phyloP scores from a whole-genome alignment of 2,888 invertebrate species.

The Patella ulyssiponensis region DNA sequence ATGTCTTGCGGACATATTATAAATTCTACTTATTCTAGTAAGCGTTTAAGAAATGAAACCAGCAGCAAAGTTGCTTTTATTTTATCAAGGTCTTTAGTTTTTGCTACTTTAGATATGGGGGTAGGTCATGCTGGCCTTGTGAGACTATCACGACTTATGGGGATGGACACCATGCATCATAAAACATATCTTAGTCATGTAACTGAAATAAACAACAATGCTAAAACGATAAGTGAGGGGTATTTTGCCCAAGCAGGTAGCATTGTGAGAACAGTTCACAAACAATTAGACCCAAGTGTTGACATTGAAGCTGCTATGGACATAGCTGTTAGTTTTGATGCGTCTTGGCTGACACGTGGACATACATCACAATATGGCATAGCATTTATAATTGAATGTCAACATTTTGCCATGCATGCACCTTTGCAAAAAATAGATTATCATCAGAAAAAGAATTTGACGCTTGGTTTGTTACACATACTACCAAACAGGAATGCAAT shows the following conservation, averaged over 20 bases:
- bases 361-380: conserved; percentile 14
- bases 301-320: not conserved
- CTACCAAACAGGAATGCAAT: not conserved
- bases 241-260: not conserved
- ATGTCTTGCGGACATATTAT: too few relatives aligned
- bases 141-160: not conserved
- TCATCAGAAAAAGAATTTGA: not conserved
- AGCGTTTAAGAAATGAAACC: not conserved
- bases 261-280: not conserved
- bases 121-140: not conserved
- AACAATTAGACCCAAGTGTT: not conserved
- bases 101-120: not conserved
- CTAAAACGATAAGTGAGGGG: not conserved
- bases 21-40: not conserved
- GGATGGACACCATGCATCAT: not conserved
- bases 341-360: conserved; percentile 14
- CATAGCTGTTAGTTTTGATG: conserved; percentile 22
- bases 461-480: not conserved
- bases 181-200: not conserved
- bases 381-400: conserved; percentile 12
- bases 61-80: not conserved
- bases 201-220: not conserved
- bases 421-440: not conserved
- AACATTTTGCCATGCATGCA: conserved; percentile 17
- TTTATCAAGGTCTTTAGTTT: not conserved